Base-by-base conservation (phyloP, 2,797 vertebrate genomes). In the Tokudaia muenninki region DNA sequence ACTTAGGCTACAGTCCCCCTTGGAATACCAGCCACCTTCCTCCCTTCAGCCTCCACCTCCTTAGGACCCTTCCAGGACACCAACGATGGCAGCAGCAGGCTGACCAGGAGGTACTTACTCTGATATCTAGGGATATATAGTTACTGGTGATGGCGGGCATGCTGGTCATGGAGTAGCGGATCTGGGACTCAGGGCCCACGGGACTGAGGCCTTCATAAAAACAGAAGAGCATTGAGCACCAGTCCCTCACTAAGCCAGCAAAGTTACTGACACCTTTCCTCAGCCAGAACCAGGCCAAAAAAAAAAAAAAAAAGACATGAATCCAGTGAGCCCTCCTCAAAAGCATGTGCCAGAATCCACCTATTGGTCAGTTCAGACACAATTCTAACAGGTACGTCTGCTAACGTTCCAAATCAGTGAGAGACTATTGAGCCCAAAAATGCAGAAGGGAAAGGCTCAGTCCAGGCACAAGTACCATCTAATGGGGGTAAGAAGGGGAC, bases 101-200 rank as follows among this genome's bases (percentile, higher is more conserved):
- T 31, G 67, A 41, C 34, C 22, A 67, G 59, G 44, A 78, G 57
- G 34, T 29, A 93, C 98, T 96, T 67, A 98, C 98, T 0, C 80
- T 92, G 92, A 98, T 37, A 59, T 97, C 91, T 59, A 98, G 44
- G 63, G 97, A 96, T 4, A 98, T 92, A 78, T 92, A 94, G 44
- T 98, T 92, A 0, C 83, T 55, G 16, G 98, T 98, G 97, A 98
- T n/a, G 7, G 5, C 90, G 22, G 98, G 97, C 0, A 0, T 0
- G 0, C 9, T 41, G 61, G 88, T 7, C 96, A 97, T 47, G 22
- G 78, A 75, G 34, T 98, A 98, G 67, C 67, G 96, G 3, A 98
- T 96, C 90, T 98, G 96, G 26, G 98, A 97, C 94, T 96, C 96
- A 0, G 97, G 96, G 34, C 96, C 97, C 94, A 98, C 94, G 0